These are phyloP conservation scores for Macrotis lagotis DNA, from an alignment of 2,113 vertebrate species.

Conservation along the genomic window DNA sequence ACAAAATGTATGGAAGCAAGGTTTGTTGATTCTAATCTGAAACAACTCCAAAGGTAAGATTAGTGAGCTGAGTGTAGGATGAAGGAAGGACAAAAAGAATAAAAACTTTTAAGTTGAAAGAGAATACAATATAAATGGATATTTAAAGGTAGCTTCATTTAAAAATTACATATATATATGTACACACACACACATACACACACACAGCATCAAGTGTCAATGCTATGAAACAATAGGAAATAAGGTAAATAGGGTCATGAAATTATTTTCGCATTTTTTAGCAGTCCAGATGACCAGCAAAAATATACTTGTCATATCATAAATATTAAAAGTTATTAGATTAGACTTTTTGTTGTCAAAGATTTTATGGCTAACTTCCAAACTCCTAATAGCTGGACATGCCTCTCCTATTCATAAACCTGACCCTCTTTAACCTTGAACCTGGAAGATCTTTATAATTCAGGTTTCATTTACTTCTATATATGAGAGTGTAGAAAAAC, in stretches of 20 bases:
- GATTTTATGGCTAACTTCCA: background rate
- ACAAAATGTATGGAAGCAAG: background rate
- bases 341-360: background rate
- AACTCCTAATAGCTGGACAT: background rate
- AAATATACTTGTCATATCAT: background rate
- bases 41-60: background rate
- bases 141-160: background rate
- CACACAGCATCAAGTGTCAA: conserved; percentile 5
- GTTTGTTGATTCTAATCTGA: background rate
- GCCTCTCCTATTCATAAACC: background rate
- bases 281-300: background rate
- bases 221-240: conserved; percentile 1
- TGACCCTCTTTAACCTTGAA: conserved; percentile 51
- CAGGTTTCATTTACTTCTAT: conserved; percentile 14
- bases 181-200: too few species aligned
- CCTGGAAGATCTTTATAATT: conserved; percentile 36
- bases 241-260: background rate
- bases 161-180: too few species aligned
- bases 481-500: conserved; percentile 7
- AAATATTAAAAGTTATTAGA: background rate
- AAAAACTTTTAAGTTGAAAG: background rate
- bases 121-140: background rate
- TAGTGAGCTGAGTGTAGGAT: background rate
- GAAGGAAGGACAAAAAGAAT: background rate
- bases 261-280: conserved; percentile 20